Base-by-base conservation (phyloP, 2,888 invertebrate species). In the Brachylomia viminalis region DNA sequence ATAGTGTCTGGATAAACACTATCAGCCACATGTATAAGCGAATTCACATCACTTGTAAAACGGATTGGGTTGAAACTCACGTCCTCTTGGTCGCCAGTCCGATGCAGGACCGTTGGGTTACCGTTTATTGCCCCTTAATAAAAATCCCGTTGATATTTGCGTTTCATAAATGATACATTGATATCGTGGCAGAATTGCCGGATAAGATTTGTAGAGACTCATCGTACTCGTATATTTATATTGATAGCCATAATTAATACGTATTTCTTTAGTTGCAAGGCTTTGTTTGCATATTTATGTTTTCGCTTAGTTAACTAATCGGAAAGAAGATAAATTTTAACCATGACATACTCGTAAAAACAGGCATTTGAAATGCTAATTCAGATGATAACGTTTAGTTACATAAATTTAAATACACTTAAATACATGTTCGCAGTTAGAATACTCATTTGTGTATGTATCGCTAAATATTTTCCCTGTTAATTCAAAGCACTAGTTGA, bases 271-370 rank as follows among this genome's bases (percentile, higher is more conserved):
- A 10, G 11, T 20, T 47, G 17, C 66, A 77, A 77, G 72, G 69
- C 42, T 38, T 42, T 42, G 17, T n/a, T 27, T 1, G 0, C 45
- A 11, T 71, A 65, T 72, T 59, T 54, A 61, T 78, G 23, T 61
- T 65, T 58, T 54, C 42, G 17, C 33, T 52, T 30, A 42, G 30
- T 56, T 27, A 65, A 54, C 56, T 76, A 20, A 73, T 66, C 77
- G 59, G 30, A 80, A 58, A 58, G 56, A 73, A 52, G 66, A 77
- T 69, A 71, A 68, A 23, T 42, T 52, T 67, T 68, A 59, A n/a
- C 84, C 84, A 54, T 84, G 82, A 83, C 77, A 84, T 66, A 74
- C 62, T 81, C 64, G 61, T 78, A 56, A 77, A 81, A 68, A 76
- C 56, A 7, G 8, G 58, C 49, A 82, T 84, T 82, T 80, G 52